Evolutionary conservation across 2,888 invertebrate genomes (phyloP), one percentile per base, ranked within the genome.

Genomic region (Metellina segmentata): DNA sequence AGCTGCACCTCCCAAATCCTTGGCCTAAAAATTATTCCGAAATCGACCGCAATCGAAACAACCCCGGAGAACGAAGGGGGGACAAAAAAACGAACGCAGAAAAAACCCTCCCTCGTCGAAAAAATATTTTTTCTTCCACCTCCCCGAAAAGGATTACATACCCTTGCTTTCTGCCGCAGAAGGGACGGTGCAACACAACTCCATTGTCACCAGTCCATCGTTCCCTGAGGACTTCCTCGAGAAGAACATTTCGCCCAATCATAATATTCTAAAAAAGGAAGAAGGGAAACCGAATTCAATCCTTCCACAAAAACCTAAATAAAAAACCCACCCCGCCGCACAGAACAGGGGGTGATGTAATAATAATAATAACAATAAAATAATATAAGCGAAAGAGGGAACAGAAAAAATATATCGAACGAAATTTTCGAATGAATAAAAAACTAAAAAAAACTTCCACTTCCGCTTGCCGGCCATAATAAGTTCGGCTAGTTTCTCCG

Each of bases 11-110:
- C 75, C 81, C 87, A 19, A 87, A 86, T 87, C 91, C 91, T 87
- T 91, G 91, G 91, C 91, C 91, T 91, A 91, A 91, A 91, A 91
- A 91, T 87, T 82, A 91, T 86, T 83, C 90, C 49, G 78, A 91
- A 91, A 87, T 82, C 91, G 72, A 91, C 91, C 90, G 81, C 85
- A 85, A 85, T 70, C 78, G 75, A 74, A 61, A 48, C 78, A 86
- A 70, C 53, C 53, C n/a, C 78, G 13, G 70, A 51, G 51, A 34
- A 34, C 53, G n/a, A n/a, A 19, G 20, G 61, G 61, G 61, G 61
- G 52, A 19, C n/a, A 81, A 20, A 77, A 78, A 78, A 86, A 86
- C 72, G 34, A 34, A 34, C 34, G 34, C 81, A 49, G 49, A 81
- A 81, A 81, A 81, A 83, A 83, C 20, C 51, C 51, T 52, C 78